Base-by-base conservation (phyloP, 92 coral and sea anemone genomes). In the Bergia sp. region DNA sequence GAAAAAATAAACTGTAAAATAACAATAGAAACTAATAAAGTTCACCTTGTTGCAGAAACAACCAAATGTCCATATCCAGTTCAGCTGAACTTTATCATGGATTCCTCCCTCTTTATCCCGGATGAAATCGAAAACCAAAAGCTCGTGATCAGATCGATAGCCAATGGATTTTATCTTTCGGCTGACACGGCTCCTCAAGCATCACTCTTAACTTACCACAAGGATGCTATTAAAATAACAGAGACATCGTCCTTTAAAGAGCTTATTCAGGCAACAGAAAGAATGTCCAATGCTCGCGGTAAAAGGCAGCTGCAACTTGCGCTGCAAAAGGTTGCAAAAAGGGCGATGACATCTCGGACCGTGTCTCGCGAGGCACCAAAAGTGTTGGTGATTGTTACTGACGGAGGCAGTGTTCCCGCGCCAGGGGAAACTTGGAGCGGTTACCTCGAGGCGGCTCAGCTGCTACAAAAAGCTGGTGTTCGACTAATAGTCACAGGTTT, bases 391-490 rank as follows among this genome's bases (percentile, higher is more conserved):
- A 40, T 81, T 40, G 36, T 81, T 20, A 81, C 85, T 20, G 85
- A 81, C 18, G 85, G 85, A 5, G 73, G 85, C n/a, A 38, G 47
- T 0, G 3, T 81, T 8, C 85, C 85, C 20, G 73, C 36, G 8
- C 12, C 47, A 5, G 85, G 85, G 16, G 85, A 81, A 41, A 81
- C 43, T 38, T 81, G 72, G 85, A 65, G 2, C n/a, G 71, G 15
- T 11, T 81, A 81, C 47, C 73, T 77, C 49, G 82, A 23, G 9
- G 91, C 96, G 16, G 91, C 85, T 13, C 82, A 67, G 37, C 92
- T 92, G 74, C 84, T 95, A 80, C 85, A 82, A 72, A 90, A 87
- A 39, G 87, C 90, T 6, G 95, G 96, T 1, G 93, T 91, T 6
- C 89, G 93, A 18, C 84, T 94, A 69, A 79, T 93, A 58, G 92